phyloP scores from a whole-genome alignment of 2,888 invertebrate species.

The Dilophus febrilis region DNA sequence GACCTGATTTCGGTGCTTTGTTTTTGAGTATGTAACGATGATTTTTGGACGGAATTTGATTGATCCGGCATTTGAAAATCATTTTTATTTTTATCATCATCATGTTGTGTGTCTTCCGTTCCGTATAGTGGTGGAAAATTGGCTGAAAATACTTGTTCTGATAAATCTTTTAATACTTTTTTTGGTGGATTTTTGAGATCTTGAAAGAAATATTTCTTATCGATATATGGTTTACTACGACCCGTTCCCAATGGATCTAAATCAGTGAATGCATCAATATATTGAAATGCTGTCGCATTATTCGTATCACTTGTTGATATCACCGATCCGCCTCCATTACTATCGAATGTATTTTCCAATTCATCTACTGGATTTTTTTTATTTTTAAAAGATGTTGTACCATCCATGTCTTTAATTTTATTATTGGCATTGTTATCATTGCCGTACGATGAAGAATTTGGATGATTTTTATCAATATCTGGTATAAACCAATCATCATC shows the following conservation, averaged over 20 bases:
- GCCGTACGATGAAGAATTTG: too few species aligned
- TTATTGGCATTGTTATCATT: too few species aligned
- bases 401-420: too few species aligned
- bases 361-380: too few species aligned
- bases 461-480: too few species aligned
- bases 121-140: constrained; percentile 7
- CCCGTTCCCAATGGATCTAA: constrained; percentile 86
- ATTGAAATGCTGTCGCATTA: constrained; percentile 28
- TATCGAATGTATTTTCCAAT: neutral
- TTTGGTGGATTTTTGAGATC: constrained; percentile 89
- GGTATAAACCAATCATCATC: too few species aligned
- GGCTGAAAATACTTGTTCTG: constrained; percentile 18
- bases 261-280: constrained; percentile 79
- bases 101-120: neutral
- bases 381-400: too few species aligned
- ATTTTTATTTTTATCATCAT: neutral
- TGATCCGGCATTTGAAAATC: neutral
- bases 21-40: too few species aligned
- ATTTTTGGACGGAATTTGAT: neutral
- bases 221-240: constrained; percentile 79
- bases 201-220: constrained; percentile 92
- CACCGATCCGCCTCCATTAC: neutral
- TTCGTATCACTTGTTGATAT: too few species aligned
- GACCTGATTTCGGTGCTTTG: too few species aligned
- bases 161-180: constrained; percentile 75